Evolutionary conservation across 2,888 invertebrate genomes (phyloP).

Genomic region (Coleophora deauratella): DNA sequence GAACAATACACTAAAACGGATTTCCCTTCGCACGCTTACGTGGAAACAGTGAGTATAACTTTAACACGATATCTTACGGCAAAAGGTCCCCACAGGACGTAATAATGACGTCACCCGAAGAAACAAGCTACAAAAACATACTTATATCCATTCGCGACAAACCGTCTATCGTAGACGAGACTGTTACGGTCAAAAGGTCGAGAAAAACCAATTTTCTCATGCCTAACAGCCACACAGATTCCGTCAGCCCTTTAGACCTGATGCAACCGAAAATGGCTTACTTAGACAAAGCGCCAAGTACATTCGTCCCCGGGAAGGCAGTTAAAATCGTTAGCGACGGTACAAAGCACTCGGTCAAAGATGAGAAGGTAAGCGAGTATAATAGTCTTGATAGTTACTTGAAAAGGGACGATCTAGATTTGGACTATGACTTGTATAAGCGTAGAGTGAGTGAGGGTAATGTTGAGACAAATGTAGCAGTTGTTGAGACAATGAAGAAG

Average conservation of each 20-base stretch:
- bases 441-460: slow-evolving; percentile 59
- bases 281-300: slow-evolving; percentile 47
- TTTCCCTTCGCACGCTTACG: neutral
- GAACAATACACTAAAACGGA: too few species aligned
- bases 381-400: slow-evolving; percentile 72
- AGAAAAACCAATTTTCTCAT: slow-evolving; percentile 50
- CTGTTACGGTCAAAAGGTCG: slow-evolving; percentile 47
- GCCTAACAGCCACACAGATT: slow-evolving; percentile 45
- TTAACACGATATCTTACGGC: slow-evolving; percentile 44
- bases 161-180: slow-evolving; percentile 52
- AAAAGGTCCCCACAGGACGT: slow-evolving; percentile 65
- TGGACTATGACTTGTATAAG: slow-evolving; percentile 44
- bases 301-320: slow-evolving; percentile 80
- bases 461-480: slow-evolving; percentile 28
- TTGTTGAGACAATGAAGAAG: slow-evolving; percentile 38
- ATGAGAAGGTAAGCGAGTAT: slow-evolving; percentile 57
- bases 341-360: slow-evolving; percentile 49
- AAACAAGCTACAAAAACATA: slow-evolving; percentile 58
- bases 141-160: slow-evolving; percentile 57
- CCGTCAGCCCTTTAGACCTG: slow-evolving; percentile 42
- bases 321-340: slow-evolving; percentile 79
- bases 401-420: slow-evolving; percentile 53
- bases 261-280: slow-evolving; percentile 61
- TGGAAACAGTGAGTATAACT: slow-evolving; percentile 67
- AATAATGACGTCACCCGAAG: slow-evolving; percentile 63